Percentiles rank a stretch among this genome's conserved stretches.
phyloP scores from a whole-genome alignment of 2,888 invertebrate genomes.

The Polyploca ridens region DNA sequence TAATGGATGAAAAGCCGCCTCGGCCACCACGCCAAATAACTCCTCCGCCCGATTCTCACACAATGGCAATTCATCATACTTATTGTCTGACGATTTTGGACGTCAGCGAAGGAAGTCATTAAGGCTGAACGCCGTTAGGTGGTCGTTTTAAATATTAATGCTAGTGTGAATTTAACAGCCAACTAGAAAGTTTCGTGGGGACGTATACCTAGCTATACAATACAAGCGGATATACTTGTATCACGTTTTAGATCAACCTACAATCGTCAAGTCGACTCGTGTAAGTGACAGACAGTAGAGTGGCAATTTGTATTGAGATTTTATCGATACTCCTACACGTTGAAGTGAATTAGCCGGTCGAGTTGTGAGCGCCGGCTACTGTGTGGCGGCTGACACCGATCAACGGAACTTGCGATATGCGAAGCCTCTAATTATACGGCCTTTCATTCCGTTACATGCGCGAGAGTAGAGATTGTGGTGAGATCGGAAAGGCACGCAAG shows the following conservation, averaged over 20 bases:
- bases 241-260: constrained; percentile 50
- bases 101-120: constrained; percentile 81
- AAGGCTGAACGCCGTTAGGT: constrained; percentile 61
- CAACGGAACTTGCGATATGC: constrained; percentile 43
- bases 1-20: constrained; percentile 76
- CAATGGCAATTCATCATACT: constrained; percentile 78
- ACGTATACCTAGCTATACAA: constrained; percentile 37
- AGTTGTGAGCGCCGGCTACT: constrained; percentile 33
- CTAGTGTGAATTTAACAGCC: constrained; percentile 58
- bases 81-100: constrained; percentile 78
- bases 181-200: constrained; percentile 45
- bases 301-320: constrained; percentile 66
- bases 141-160: constrained; percentile 63
- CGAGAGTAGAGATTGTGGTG: constrained; percentile 8
- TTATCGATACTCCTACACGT: constrained; percentile 60
- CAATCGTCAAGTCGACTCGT: constrained; percentile 51
- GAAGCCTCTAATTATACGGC: constrained; percentile 55
- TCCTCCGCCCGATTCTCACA: constrained; percentile 72
- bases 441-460: constrained; percentile 52
- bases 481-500: background rate
- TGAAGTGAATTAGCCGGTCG: constrained; percentile 55
- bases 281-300: constrained; percentile 58
- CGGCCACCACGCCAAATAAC: constrained; percentile 69
- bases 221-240: constrained; percentile 48
- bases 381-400: constrained; percentile 57